Conservation (phyloP, 2,113 vertebrate species). For the Hylia prasina region DNA sequence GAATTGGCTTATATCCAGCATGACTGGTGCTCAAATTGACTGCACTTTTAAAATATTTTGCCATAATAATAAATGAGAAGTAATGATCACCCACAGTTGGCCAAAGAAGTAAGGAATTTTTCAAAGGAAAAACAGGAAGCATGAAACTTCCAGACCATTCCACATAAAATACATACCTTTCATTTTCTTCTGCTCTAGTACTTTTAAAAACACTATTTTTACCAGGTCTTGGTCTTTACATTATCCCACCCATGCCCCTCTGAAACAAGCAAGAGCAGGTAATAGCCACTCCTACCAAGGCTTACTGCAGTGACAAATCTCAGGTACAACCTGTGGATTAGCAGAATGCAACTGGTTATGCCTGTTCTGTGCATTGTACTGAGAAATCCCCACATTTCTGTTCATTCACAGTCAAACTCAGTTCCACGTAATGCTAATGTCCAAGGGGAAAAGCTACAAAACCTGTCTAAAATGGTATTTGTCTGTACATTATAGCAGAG, state of each 20-base stretch:
- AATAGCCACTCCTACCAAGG: not conserved
- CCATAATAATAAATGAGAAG: not conserved
- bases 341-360: not conserved
- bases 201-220: not conserved
- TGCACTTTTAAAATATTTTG: not conserved
- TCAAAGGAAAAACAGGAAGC: not conserved
- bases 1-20: not conserved
- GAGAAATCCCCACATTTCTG: not conserved
- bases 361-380: not conserved
- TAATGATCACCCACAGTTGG: not conserved
- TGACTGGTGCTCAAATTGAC: not conserved
- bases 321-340: not conserved
- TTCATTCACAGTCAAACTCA: not conserved
- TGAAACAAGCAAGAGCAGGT: not conserved
- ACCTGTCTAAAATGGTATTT: not conserved
- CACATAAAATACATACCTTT: not conserved
- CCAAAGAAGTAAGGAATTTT: not conserved
- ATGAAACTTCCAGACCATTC: not conserved
- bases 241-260: not conserved
- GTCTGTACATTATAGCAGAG: not conserved
- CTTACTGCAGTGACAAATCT: not conserved
- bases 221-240: not conserved
- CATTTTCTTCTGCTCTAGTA: not conserved
- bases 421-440: not conserved
- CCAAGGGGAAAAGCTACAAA: not conserved